Percentiles rank a stretch among this genome's conserved stretches.
phyloP scores from a whole-genome alignment of 1,140 invertebrate species.

The Drosophila neocordata region DNA sequence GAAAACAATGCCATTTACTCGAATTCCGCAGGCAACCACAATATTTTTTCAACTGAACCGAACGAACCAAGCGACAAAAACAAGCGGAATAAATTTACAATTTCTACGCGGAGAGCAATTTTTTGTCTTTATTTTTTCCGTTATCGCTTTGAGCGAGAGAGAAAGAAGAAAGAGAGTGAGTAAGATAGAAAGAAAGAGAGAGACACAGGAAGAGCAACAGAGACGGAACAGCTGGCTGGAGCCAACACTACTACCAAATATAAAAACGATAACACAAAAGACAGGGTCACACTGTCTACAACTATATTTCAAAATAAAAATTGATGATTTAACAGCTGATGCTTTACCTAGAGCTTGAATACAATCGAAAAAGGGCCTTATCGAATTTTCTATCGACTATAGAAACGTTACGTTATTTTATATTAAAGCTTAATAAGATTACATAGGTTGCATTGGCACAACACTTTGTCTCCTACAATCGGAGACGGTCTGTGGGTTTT shows the following conservation, averaged over 20 bases:
- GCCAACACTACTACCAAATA: neutral
- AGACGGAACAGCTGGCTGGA: slow-evolving; percentile 4
- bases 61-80: slow-evolving; percentile 14
- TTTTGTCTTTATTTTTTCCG: neutral
- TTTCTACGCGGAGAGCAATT: slow-evolving; percentile 6
- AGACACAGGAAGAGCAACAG: neutral
- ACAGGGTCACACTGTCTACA: neutral
- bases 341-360: too few relatives aligned
- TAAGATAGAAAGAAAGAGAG: neutral
- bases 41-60: slow-evolving; percentile 1
- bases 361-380: too few relatives aligned
- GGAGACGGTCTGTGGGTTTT: too few relatives aligned
- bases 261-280: neutral
- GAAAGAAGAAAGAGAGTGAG: neutral
- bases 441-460: too few relatives aligned
- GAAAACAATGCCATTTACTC: slow-evolving; percentile 13
- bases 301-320: neutral
- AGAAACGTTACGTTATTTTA: too few relatives aligned
- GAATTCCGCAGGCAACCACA: slow-evolving; percentile 14
- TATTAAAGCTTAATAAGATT: too few relatives aligned
- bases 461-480: too few relatives aligned
- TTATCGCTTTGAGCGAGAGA: neutral
- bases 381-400: too few relatives aligned
- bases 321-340: neutral
- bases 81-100: slow-evolving; percentile 4